Percentiles rank a stretch among this genome's conserved stretches.
phyloP scores from a whole-genome alignment of 92 coral and sea anemone genomes.

The Plumapathes pennacea region DNA sequence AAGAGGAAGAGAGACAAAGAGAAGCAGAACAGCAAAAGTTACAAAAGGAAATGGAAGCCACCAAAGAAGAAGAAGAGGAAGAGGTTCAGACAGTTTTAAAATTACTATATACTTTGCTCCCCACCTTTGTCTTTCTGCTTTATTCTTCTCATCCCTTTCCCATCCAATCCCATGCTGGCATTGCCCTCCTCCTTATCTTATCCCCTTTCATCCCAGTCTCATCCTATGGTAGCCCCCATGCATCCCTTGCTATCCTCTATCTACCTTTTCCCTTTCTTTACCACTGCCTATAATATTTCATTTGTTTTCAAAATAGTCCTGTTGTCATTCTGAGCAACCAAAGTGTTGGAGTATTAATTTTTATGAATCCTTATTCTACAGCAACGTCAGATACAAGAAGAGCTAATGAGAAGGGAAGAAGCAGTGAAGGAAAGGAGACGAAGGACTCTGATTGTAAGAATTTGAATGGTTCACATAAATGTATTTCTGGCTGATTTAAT shows the following conservation, averaged over 20 bases:
- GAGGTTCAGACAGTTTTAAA: no score
- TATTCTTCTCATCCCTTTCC: no score
- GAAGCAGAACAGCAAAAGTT: slow-evolving; percentile 70
- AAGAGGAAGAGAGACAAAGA: slow-evolving; percentile 65
- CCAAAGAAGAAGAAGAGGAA: slow-evolving; percentile 71
- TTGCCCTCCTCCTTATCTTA: no score
- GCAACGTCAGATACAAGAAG: slow-evolving; percentile 88
- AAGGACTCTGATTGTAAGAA: no score
- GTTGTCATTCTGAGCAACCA: background rate
- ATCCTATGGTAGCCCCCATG: no score
- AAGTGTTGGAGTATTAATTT: background rate
- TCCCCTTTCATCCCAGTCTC: no score
- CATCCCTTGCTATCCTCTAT: background rate
- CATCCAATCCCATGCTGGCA: no score
- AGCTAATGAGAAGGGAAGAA: slow-evolving; percentile 86
- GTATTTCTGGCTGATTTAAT: no score
- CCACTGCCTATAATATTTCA: background rate
- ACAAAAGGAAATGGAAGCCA: slow-evolving; percentile 63
- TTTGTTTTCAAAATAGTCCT: background rate
- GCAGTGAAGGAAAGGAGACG: slow-evolving; percentile 65
- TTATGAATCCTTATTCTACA: slow-evolving; percentile 7
- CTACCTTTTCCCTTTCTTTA: background rate
- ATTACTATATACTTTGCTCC: no score
- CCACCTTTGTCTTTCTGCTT: no score
- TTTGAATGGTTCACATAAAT: no score